phyloP scores from a whole-genome alignment of 2,797 vertebrate genomes.

The Coilia nasus region DNA sequence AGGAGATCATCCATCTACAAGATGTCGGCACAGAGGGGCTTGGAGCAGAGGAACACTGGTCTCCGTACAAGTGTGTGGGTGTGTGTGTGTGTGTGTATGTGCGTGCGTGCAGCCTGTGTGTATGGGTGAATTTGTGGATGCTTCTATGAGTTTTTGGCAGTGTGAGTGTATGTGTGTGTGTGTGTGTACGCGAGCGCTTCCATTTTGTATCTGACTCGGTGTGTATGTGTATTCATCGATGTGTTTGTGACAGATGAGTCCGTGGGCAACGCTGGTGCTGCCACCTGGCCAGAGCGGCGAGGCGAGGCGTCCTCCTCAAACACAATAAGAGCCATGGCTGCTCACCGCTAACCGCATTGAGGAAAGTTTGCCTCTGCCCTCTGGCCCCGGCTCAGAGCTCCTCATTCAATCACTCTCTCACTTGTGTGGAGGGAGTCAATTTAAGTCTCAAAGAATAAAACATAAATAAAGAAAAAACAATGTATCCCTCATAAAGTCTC shows the following conservation, averaged over 20 bases:
- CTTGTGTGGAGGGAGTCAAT: constrained; percentile 31
- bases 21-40: neutral
- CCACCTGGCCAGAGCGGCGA: neutral
- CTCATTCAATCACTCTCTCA: constrained; percentile 35
- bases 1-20: constrained; percentile 14
- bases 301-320: constrained; percentile 24
- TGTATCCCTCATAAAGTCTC: neutral
- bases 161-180: neutral
- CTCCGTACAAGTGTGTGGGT: neutral
- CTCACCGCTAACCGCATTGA: constrained; percentile 28
- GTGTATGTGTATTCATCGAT: neutral
- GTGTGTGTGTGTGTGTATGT: neutral
- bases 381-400: constrained; percentile 22
- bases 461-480: neutral
- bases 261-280: neutral
- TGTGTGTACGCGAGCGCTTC: neutral
- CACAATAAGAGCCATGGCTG: constrained; percentile 29
- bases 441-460: neutral
- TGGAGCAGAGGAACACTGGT: neutral
- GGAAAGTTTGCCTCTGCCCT: constrained; percentile 34
- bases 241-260: constrained; percentile 16
- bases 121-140: too few species aligned
- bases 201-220: neutral
- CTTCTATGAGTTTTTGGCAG: too few species aligned
- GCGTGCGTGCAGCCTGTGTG: neutral